Conservation (phyloP, 2,888 invertebrate genomes). For the Lydus trimaculatus region DNA sequence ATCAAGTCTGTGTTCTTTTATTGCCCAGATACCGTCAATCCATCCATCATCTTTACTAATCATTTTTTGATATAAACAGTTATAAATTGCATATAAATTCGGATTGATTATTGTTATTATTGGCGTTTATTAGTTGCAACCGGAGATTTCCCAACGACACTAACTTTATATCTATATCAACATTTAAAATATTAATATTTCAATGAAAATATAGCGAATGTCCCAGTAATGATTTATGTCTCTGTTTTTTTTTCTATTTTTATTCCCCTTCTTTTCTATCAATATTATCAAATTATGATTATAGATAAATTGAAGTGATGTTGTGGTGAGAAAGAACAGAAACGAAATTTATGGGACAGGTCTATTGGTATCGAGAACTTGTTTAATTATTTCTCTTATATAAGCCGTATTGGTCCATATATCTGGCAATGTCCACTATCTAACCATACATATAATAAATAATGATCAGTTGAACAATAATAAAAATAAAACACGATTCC, state of each 20-base stretch:
- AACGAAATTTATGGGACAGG: background rate
- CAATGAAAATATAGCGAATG: background rate
- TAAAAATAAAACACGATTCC: background rate
- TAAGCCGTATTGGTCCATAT: background rate
- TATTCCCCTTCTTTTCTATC: background rate
- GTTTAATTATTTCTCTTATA: conserved; percentile 2
- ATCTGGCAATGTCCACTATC: background rate
- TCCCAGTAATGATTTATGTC: background rate
- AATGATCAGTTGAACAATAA: background rate
- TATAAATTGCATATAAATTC: conserved; percentile 59
- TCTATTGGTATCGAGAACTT: background rate
- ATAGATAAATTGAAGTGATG: background rate
- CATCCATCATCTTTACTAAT: conserved; percentile 59
- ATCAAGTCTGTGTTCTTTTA: conserved; percentile 55
- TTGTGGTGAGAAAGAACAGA: background rate
- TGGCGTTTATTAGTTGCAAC: conserved; percentile 57
- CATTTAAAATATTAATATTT: background rate
- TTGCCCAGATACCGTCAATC: conserved; percentile 56
- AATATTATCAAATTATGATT: background rate
- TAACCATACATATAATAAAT: background rate
- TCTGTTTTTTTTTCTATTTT: background rate
- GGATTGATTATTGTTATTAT: conserved; percentile 60
- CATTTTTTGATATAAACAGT: conserved; percentile 60
- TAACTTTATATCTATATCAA: background rate
- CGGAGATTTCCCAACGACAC: conserved; percentile 51